phyloP scores from a whole-genome alignment of 2,797 vertebrate genomes.

The Rachycentron canadum region DNA sequence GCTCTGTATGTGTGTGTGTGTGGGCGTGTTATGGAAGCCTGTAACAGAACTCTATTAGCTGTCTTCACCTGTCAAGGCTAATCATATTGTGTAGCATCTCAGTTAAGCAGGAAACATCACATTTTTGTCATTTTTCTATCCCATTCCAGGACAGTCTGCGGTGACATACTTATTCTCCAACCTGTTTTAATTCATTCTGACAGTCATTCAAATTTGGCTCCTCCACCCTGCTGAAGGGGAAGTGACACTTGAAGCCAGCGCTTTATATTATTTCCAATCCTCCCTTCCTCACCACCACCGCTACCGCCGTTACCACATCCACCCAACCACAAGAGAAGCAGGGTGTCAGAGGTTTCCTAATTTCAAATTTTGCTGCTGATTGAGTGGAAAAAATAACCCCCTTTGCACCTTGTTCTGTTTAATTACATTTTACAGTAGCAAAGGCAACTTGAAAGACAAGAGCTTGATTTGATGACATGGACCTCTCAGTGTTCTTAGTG shows the following conservation, averaged over 20 bases:
- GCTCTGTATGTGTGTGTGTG: conserved; percentile 31
- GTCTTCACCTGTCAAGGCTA: conserved; percentile 73
- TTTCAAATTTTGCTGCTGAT: conserved; percentile 87
- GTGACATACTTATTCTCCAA: conserved; percentile 41
- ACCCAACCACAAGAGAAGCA: conserved; percentile 71
- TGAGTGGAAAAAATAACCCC: conserved; percentile 80
- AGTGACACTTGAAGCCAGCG: conserved; percentile 76
- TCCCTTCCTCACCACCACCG: not conserved
- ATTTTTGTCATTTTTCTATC: conserved; percentile 64
- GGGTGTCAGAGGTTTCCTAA: conserved; percentile 82
- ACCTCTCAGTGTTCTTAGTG: conserved; percentile 55
- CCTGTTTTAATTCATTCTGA: conserved; percentile 76
- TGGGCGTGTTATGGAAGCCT: conserved; percentile 30
- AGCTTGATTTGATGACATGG: conserved; percentile 77
- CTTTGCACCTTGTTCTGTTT: conserved; percentile 85
- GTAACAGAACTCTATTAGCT: conserved; percentile 78
- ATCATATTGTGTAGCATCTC: conserved; percentile 76
- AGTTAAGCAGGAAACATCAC: conserved; percentile 77
- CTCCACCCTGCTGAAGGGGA: conserved; percentile 74
- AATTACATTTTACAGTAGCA: conserved; percentile 87
- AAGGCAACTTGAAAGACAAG: conserved; percentile 85
- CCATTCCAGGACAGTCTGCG: conserved; percentile 46
- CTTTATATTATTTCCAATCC: conserved; percentile 77
- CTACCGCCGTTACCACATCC: conserved; percentile 22
- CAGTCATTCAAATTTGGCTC: conserved; percentile 81